Conservation (phyloP, 2,797 vertebrate species). For the Cygnus olor region DNA sequence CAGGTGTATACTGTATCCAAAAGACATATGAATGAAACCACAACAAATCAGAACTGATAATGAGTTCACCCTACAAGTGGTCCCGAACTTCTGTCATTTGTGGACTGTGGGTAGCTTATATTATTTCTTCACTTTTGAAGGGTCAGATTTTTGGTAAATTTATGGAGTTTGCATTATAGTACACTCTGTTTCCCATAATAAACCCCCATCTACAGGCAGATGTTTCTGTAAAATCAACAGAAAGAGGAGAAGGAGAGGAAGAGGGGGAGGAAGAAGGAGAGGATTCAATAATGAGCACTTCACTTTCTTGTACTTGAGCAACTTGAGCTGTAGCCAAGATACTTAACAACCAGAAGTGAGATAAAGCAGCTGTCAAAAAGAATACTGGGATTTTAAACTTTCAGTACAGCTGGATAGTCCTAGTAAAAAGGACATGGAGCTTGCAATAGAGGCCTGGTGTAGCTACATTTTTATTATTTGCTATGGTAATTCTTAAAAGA, state of each 20-base stretch:
- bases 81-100: neutral
- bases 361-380: neutral
- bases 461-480: neutral
- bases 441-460: neutral
- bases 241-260: neutral
- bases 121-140: neutral
- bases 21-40: neutral
- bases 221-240: neutral
- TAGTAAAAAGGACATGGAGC: neutral
- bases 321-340: neutral
- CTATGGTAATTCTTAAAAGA: neutral
- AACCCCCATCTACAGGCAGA: neutral
- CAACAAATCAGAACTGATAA: neutral
- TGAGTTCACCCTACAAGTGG: neutral
- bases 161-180: neutral
- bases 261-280: neutral
- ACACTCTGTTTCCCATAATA: neutral
- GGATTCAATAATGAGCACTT: neutral
- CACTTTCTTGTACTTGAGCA: neutral
- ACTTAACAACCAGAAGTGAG: neutral
- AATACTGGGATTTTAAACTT: neutral
- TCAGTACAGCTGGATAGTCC: neutral
- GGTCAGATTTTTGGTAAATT: neutral
- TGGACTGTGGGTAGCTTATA: neutral
- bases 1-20: neutral